A percentile compares a stretch with the other conserved stretches of the same genome.
Conservation (phyloP, 2,113 vertebrate species). For the Syngnathus scovelli region DNA sequence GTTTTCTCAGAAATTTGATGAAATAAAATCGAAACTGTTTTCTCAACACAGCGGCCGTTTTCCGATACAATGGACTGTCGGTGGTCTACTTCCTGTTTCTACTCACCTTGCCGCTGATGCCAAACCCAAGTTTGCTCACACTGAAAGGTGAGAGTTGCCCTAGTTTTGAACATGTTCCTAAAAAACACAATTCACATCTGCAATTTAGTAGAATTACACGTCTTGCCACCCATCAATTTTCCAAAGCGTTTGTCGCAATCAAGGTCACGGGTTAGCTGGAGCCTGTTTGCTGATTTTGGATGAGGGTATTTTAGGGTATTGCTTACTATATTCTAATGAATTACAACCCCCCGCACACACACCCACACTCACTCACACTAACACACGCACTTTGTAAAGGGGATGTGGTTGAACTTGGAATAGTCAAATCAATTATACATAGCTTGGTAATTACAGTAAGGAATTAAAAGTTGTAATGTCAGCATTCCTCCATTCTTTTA, state of each 20-base stretch:
- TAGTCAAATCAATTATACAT: slow-evolving; percentile 72
- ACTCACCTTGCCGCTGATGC: slow-evolving; percentile 60
- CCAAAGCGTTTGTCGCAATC: neutral
- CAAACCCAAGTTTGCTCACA: slow-evolving; percentile 48
- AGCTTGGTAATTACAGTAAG: slow-evolving; percentile 68
- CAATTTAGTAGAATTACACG: neutral
- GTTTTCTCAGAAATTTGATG: neutral
- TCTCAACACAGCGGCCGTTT: slow-evolving; percentile 51
- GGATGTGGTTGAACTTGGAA: slow-evolving; percentile 43
- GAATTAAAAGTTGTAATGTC: slow-evolving; percentile 73
- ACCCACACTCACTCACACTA: slow-evolving; percentile 25
- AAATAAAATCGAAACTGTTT: neutral
- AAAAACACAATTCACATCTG: neutral
- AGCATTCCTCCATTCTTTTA: slow-evolving; percentile 49
- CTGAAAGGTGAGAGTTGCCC: slow-evolving; percentile 51
- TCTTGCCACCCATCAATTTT: neutral
- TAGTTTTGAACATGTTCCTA: neutral
- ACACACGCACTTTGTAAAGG: slow-evolving; percentile 66
- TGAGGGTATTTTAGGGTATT: neutral
- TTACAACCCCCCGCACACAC: slow-evolving; percentile 48
- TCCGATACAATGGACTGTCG: slow-evolving; percentile 67
- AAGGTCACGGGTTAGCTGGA: neutral
- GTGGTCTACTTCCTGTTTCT: slow-evolving; percentile 65
- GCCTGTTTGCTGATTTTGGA: neutral
- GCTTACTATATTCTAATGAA: slow-evolving; percentile 47